Evolutionary conservation across 2,888 invertebrate genomes (phyloP), one percentile per base, ranked within the genome.

Genomic region (Pyrgus malvae): DNA sequence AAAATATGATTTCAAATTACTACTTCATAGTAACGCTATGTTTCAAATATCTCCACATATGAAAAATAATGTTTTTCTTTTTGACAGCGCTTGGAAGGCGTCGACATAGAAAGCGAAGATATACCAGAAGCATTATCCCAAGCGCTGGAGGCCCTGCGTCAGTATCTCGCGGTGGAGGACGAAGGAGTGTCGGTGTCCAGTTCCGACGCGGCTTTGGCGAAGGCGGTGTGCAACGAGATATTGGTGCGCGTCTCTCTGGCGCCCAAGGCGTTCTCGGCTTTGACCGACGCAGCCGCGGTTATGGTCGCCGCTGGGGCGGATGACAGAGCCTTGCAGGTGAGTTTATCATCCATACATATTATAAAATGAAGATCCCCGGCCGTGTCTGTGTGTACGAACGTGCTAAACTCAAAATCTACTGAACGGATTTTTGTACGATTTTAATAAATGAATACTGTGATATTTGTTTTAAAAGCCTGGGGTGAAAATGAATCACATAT

Each of bases 271-370:
- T 61, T 80, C 1, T 53, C 72, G 0, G 78, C 95, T 0, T 91
- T 95, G 37, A 91, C 95, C 48, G 92, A 94, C 14, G 95, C 95
- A 0, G 94, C 95, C 0, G 67, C 74, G 1, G 70, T 86, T 1
- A 68, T 90, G 75, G 62, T 75, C 2, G 73, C 71, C 0, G 73
- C 76, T 0, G 78, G 76, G 0, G 85, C 84, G 9, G 85, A 87
- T 17, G 83, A 86, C 35, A 76, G 81, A 60, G 66, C 73, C 2
- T 61, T 89, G 58, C 89, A 89, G 77, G 89, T 86, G 45, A 8
- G n/a, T n/a, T 7, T 6, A 16, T 31, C 12, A 11, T 42, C 9
- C 9, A 14, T 16, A 14, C 6, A 7, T 16, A 16, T 16, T 17
- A 29, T n/a, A n/a, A n/a, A n/a, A n/a, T n/a, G n/a, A n/a, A n/a